A percentile compares a stretch with the other conserved stretches of the same genome.
These are phyloP conservation scores for Andinoacara biseriatus DNA, from an alignment of 2,113 vertebrate genomes.

Conservation along the genomic window DNA sequence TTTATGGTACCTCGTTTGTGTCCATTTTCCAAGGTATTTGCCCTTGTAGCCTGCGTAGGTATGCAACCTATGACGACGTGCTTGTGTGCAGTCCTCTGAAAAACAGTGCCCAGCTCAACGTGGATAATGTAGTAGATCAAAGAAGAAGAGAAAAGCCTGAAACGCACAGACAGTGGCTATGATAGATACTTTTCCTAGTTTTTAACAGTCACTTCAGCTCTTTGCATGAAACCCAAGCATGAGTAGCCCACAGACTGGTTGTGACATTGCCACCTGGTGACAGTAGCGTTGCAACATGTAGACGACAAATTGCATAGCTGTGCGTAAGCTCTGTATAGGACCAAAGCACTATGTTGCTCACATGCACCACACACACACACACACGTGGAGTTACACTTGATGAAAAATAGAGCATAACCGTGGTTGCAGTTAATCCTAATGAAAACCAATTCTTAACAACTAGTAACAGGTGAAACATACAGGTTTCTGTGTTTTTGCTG, in stretches of 20 bases:
- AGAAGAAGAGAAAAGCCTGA: background rate
- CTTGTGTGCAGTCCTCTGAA: background rate
- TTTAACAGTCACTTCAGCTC: background rate
- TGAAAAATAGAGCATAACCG: background rate
- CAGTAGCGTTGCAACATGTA: background rate
- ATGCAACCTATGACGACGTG: too few relatives aligned
- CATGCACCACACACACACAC: background rate
- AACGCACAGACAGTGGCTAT: background rate
- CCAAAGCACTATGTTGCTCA: background rate
- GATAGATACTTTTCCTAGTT: background rate
- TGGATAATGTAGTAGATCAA: too few relatives aligned
- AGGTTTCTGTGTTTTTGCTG: constrained; percentile 1
- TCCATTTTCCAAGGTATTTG: background rate
- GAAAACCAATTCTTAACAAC: background rate
- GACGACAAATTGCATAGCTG: background rate
- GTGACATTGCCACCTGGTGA: background rate
- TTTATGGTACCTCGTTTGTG: background rate
- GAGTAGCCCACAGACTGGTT: background rate
- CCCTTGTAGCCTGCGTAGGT: too few relatives aligned
- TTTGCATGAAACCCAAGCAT: background rate
- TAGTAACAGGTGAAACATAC: background rate
- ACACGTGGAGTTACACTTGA: background rate
- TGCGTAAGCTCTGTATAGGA: background rate
- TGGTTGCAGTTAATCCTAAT: background rate
- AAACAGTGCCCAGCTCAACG: too few relatives aligned